Percentiles rank a stretch among this genome's conserved stretches.
phyloP scores from a whole-genome alignment of 2,797 vertebrate species.

The Phrynocephalus guinanensis region DNA sequence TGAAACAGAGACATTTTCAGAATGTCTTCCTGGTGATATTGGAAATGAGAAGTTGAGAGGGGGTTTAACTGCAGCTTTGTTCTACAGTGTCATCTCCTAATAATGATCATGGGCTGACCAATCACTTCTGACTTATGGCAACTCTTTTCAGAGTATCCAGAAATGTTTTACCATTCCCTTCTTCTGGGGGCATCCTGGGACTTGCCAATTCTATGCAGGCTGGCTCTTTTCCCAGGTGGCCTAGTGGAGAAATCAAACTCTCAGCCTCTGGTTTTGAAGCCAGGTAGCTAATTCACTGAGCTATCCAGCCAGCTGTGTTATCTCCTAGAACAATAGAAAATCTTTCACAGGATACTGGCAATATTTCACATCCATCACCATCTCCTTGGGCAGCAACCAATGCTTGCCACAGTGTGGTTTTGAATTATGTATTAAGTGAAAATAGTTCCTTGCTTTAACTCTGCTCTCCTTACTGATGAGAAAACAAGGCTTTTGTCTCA shows the following conservation, averaged over 20 bases:
- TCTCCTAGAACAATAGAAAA: neutral
- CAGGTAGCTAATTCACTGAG: neutral
- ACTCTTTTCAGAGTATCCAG: no score
- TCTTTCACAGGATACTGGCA: neutral
- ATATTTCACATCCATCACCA: neutral
- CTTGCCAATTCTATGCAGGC: no score
- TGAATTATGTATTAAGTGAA: constrained; percentile 37
- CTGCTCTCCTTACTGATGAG: neutral
- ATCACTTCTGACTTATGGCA: no score
- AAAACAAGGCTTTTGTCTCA: constrained; percentile 27
- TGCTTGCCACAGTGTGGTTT: neutral
- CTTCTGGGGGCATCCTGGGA: no score
- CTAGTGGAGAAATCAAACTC: no score
- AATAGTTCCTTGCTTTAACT: constrained; percentile 26
- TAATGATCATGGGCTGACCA: neutral
- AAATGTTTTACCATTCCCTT: no score
- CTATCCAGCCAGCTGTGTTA: no score
- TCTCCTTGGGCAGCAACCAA: neutral
- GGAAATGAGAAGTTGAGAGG: neutral
- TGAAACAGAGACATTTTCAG: neutral
- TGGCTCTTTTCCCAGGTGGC: no score
- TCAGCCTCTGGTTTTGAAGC: neutral
- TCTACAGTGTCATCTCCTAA: neutral
- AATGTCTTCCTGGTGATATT: neutral
- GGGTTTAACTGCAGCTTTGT: neutral